Base-by-base conservation (phyloP, 2,113 vertebrate genomes). In the Zosterops japonicus region DNA sequence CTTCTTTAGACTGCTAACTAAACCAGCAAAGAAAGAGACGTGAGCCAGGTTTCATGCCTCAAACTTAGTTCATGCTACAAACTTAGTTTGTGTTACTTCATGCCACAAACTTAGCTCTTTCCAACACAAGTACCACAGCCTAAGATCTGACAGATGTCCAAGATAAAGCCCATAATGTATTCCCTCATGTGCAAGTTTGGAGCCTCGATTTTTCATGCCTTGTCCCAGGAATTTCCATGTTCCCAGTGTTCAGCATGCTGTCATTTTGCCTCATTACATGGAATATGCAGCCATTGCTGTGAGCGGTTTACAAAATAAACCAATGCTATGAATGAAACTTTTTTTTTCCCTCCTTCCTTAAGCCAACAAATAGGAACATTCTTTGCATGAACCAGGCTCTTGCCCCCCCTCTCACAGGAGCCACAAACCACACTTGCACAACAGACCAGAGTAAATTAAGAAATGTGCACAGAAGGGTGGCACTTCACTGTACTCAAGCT, bases 281-380 rank as follows among this genome's bases (percentile, higher is more conserved):
- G 90, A 92, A 69, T 19, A 31, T 2, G 27, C 87, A 96, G 93
- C 94, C 96, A 91, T 69, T 93, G 85, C 90, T 91, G 76, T 60
- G 83, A 95, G 72, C 79, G 44, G 76, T 95, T 93, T 86, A 96
- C 93, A 96, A 96, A 86, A 95, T 57, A 95, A 98, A 97, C 84
- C 95, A 87, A 94, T 24, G 47, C 23, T 49, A 49, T 49, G 47
- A 49, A 35, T 56, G 83, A 95, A 94, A 49, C n/a, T 19, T 56
- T 77, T 78, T 78, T 69, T 75, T n/a, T 0, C 44, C 44, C 44
- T 78, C 44, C 22, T 15, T 72, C 41, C 71, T 67, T 33, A 82
- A 33, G 31, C 75, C 83, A 83, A 67, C 83, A 96, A 97, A 61
- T 67, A 47, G 61, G 80, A 97, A 96, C 87, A 74, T 64, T 93